phyloP scores from a whole-genome alignment of 2,113 vertebrate genomes.

The Leuciscus idus region DNA sequence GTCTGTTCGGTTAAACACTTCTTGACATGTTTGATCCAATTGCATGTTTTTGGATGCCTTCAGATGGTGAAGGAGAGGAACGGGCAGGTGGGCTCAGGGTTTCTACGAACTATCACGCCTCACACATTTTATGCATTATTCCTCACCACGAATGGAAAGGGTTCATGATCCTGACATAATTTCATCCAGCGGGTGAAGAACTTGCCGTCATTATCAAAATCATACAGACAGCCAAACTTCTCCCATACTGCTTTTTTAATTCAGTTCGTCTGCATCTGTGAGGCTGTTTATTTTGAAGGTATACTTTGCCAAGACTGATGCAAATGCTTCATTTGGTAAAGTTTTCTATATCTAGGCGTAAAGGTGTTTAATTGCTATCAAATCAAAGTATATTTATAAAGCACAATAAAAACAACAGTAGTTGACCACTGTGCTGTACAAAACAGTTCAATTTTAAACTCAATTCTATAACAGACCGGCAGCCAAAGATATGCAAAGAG shows the following conservation, averaged over 20 bases:
- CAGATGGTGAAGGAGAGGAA: background rate
- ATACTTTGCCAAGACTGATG: background rate
- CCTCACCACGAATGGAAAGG: background rate
- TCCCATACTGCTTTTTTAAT: constrained; percentile 16
- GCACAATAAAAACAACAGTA: too few relatives aligned
- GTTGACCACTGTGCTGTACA: too few relatives aligned
- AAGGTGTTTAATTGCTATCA: background rate
- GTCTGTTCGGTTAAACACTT: background rate
- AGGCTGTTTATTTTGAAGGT: background rate
- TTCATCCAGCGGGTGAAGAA: constrained; percentile 19
- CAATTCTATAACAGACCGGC: too few relatives aligned
- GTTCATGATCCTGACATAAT: background rate
- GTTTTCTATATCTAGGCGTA: background rate
- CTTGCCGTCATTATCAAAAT: background rate
- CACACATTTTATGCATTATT: constrained; percentile 23
- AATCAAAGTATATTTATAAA: too few relatives aligned
- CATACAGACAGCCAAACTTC: constrained; percentile 5
- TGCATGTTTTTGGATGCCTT: background rate
- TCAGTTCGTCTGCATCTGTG: background rate
- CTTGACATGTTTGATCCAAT: background rate
- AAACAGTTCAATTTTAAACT: too few relatives aligned
- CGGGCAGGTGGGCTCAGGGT: background rate
- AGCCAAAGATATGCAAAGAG: too few relatives aligned
- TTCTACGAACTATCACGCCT: background rate
- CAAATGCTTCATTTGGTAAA: background rate